Percentiles rank a stretch among this genome's conserved stretches.
Evolutionary conservation across 2,888 invertebrate species (phyloP).

Genomic region (Dascillus cervinus): DNA sequence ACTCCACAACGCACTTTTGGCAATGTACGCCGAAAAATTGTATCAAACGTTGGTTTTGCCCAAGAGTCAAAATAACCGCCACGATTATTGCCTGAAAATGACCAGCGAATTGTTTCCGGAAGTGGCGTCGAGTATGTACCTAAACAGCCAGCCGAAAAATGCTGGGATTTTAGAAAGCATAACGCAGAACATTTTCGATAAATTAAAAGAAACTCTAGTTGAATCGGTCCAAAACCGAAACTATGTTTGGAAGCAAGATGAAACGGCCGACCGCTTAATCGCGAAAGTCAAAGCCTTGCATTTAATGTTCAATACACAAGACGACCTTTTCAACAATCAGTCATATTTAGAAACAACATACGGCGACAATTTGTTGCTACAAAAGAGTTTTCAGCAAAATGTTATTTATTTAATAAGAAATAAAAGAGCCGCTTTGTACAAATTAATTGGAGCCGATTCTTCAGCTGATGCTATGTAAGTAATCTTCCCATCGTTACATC

Average conservation of each 20-base stretch:
- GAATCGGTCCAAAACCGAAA: slow-evolving; percentile 8
- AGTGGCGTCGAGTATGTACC: slow-evolving; percentile 18
- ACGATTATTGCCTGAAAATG: slow-evolving; percentile 22
- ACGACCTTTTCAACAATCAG: slow-evolving; percentile 8
- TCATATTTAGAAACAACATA: slow-evolving; percentile 8
- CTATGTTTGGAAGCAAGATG: no score
- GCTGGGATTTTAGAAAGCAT: no score
- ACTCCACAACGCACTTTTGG: slow-evolving; percentile 23
- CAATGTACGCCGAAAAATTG: slow-evolving; percentile 24
- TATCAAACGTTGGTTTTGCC: slow-evolving; percentile 25
- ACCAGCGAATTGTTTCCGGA: slow-evolving; percentile 21
- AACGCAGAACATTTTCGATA: slow-evolving; percentile 14
- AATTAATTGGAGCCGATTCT: no score
- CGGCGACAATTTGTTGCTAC: no score
- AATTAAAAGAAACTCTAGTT: slow-evolving; percentile 14
- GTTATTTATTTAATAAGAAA: no score
- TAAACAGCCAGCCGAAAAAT: slow-evolving; percentile 9
- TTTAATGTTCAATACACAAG: slow-evolving; percentile 10
- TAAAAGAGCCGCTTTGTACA: no score
- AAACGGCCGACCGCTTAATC: no score
- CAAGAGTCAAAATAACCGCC: slow-evolving; percentile 13
- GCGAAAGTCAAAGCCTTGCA: slow-evolving; percentile 15
- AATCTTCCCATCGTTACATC: no score
- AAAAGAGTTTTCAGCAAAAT: no score
- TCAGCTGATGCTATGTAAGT: no score